Evolutionary conservation across 2,888 invertebrate genomes (phyloP).

Genomic region (Microchrysa polita): DNA sequence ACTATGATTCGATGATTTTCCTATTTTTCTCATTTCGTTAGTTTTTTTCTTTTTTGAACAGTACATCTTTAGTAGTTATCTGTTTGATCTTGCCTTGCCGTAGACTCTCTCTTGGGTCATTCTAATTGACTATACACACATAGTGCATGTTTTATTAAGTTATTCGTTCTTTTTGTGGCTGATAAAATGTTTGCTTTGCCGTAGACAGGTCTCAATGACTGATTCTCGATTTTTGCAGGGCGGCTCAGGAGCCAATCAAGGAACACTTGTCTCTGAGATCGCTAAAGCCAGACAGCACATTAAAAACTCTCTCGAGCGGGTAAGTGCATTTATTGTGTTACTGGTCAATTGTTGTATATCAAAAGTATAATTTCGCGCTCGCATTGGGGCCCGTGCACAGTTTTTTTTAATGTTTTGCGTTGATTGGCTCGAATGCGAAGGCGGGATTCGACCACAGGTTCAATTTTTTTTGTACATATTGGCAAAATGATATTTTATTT

Average conservation of each 20-base stretch:
- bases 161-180: neutral
- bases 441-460: too few relatives aligned
- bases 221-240: conserved; percentile 15
- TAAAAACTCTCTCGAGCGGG: conserved; percentile 77
- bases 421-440: too few relatives aligned
- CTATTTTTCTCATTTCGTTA: neutral
- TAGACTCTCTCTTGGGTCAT: neutral
- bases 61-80: neutral
- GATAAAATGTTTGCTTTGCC: too few relatives aligned
- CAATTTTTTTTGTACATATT: too few relatives aligned
- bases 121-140: conserved; percentile 2
- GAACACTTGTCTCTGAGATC: conserved; percentile 83
- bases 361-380: too few relatives aligned
- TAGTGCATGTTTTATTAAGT: conserved; percentile 2
- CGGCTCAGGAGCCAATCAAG: conserved; percentile 57
- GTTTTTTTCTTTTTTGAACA: neutral
- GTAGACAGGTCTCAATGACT: too few relatives aligned
- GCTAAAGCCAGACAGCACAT: conserved; percentile 88
- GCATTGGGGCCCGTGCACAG: too few relatives aligned
- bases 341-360: too few relatives aligned
- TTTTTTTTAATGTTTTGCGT: too few relatives aligned
- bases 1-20: neutral
- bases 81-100: too few relatives aligned
- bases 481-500: too few relatives aligned
- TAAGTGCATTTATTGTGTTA: conserved; percentile 65